Percentiles rank a stretch among this genome's conserved stretches.
Evolutionary conservation across 2,797 vertebrate genomes (phyloP).

Genomic region (Podarcis siculus): DNA sequence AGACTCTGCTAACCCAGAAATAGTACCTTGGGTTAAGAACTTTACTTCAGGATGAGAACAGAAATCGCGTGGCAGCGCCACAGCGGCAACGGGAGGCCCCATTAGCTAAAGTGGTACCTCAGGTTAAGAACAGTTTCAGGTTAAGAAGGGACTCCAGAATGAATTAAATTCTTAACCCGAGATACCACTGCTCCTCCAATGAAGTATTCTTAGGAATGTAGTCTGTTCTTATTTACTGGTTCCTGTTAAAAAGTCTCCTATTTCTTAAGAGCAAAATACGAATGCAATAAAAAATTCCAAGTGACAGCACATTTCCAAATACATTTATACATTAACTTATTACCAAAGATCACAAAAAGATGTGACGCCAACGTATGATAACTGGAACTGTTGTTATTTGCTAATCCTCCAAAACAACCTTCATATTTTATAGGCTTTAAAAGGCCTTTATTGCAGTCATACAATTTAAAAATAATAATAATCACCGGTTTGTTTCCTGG

Average conservation of each 20-base stretch:
- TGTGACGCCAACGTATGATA: slow-evolving; percentile 24
- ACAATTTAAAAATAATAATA: not conserved
- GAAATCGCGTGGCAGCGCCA: too few species aligned
- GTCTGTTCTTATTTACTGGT: not conserved
- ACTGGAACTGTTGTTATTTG: slow-evolving; percentile 12
- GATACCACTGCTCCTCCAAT: not conserved
- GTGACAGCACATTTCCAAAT: slow-evolving; percentile 8
- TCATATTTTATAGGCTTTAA: not conserved
- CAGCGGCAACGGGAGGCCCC: too few species aligned
- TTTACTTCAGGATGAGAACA: too few species aligned
- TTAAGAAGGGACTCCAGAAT: too few species aligned
- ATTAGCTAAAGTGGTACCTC: too few species aligned
- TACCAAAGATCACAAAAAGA: slow-evolving; percentile 8
- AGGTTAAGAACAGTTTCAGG: too few species aligned
- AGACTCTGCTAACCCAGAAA: too few species aligned
- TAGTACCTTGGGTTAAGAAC: too few species aligned
- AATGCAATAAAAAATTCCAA: not conserved
- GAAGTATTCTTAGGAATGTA: not conserved
- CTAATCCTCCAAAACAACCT: not conserved
- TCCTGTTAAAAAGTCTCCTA: accelerated
- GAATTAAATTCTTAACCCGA: too few species aligned
- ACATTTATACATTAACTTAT: not conserved
- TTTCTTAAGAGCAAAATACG: not conserved
- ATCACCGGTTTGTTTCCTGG: not conserved
- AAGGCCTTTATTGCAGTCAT: not conserved